phyloP scores from a whole-genome alignment of 1,140 invertebrate species.

The Bacillus rossius region DNA sequence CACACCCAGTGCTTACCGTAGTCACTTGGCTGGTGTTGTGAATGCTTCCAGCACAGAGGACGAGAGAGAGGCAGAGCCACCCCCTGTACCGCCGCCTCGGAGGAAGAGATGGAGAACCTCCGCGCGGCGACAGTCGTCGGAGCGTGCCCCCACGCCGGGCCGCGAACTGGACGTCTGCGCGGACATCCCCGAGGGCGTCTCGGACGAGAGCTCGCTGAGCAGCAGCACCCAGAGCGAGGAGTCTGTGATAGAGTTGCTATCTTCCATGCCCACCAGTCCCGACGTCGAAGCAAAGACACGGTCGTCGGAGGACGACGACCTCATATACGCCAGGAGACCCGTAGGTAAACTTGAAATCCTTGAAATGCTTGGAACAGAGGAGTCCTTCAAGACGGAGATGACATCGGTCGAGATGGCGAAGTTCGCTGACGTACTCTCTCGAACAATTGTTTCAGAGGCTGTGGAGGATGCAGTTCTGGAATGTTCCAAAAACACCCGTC shows the following conservation, averaged over 20 bases:
- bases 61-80: neutral
- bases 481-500: neutral
- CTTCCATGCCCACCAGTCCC: constrained; percentile 1
- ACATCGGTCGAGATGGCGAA: neutral
- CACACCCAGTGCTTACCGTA: too few relatives aligned
- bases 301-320: neutral
- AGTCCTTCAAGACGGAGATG: neutral
- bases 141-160: constrained; percentile 1
- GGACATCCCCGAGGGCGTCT: neutral
- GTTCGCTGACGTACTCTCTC: neutral
- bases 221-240: constrained; percentile 10
- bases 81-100: constrained; percentile 10
- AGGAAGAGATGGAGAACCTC: constrained; percentile 1
- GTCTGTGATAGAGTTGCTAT: constrained; percentile 8
- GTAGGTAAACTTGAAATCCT: too few relatives aligned
- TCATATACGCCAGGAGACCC: neutral
- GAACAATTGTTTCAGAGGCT: neutral
- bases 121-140: neutral
- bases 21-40: too few relatives aligned
- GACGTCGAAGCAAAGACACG: constrained; percentile 1
- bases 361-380: too few relatives aligned
- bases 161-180: neutral
- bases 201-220: neutral
- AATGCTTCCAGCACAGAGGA: too few relatives aligned
- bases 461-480: neutral